A percentile compares a stretch with the other conserved stretches of the same genome.
These are phyloP conservation scores for Apamea crenata DNA, from an alignment of 2,888 invertebrate species.

Conservation along the genomic window DNA sequence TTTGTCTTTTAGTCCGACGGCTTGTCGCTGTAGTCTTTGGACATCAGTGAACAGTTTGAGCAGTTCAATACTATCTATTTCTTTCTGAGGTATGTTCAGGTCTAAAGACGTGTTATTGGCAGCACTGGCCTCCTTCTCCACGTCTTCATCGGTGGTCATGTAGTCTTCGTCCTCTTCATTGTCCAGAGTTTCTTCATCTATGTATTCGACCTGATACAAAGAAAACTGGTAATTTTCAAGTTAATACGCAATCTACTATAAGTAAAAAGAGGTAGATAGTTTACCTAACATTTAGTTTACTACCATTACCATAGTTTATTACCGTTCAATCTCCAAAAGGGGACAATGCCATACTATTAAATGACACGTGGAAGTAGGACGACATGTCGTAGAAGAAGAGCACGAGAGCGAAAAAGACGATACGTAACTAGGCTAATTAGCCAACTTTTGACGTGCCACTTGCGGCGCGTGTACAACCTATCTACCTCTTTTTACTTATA, in stretches of 20 bases:
- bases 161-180: conserved; percentile 78
- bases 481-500: background rate
- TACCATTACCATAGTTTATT: too few relatives aligned
- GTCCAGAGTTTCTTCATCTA: conserved; percentile 86
- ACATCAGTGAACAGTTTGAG: conserved; percentile 85
- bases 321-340: background rate
- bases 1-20: conserved; percentile 80
- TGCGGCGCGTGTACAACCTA: background rate
- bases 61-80: conserved; percentile 75
- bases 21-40: conserved; percentile 84
- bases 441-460: background rate
- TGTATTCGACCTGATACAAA: conserved; percentile 84
- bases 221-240: background rate
- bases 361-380: background rate
- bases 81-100: conserved; percentile 61
- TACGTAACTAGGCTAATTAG: background rate
- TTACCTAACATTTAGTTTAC: background rate
- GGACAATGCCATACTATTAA: background rate
- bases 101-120: conserved; percentile 56
- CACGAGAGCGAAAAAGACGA: background rate
- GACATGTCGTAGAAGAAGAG: background rate
- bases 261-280: background rate
- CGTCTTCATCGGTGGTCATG: conserved; percentile 77
- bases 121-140: conserved; percentile 53
- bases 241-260: background rate